Evolutionary conservation across 2,797 vertebrate species (phyloP).

Genomic region (Peromyscus melanophrys): DNA sequence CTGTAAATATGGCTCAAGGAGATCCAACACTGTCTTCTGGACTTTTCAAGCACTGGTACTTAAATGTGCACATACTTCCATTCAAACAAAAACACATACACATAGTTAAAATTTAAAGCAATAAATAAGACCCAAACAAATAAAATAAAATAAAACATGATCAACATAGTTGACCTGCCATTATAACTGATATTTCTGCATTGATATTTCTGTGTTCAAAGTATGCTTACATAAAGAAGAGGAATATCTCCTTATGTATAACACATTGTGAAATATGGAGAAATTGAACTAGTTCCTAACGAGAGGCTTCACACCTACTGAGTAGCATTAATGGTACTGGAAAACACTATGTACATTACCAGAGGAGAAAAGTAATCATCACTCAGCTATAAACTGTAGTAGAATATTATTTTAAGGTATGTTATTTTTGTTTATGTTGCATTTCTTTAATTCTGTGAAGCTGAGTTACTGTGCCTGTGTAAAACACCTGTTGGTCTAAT

Average conservation of each 20-base stretch:
- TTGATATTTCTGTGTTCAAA: background rate
- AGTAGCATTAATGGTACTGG: background rate
- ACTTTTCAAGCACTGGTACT: background rate
- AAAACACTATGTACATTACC: background rate
- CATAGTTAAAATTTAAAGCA: background rate
- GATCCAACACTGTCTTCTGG: background rate
- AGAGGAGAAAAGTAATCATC: background rate
- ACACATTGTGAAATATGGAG: background rate
- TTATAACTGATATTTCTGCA: background rate
- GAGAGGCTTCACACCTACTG: background rate
- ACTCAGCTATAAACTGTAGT: background rate
- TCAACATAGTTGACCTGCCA: background rate
- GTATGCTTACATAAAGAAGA: background rate
- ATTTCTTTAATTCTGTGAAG: no score
- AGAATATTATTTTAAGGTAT: no score
- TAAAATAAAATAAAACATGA: background rate
- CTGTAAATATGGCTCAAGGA: background rate
- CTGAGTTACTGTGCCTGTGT: no score
- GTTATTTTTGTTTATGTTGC: no score
- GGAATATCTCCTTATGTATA: background rate
- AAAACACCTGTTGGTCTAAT: no score
- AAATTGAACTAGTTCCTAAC: background rate
- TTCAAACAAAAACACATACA: background rate
- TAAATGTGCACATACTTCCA: background rate
- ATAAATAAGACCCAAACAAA: background rate